phyloP scores from a whole-genome alignment of 2,797 vertebrate species.

The Acipenser ruthenus region DNA sequence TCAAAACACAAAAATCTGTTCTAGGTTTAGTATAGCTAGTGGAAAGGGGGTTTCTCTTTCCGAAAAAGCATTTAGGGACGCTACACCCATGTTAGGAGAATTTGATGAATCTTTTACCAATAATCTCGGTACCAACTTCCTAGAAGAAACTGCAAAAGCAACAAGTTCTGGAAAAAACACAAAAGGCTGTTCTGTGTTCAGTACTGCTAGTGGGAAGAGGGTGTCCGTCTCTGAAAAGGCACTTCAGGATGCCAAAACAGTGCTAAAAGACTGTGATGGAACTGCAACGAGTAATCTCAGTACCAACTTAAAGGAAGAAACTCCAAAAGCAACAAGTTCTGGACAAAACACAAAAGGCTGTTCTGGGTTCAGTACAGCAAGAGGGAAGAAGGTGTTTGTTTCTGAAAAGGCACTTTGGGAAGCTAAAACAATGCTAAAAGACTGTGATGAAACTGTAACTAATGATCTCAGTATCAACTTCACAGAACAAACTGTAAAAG shows the following conservation, averaged over 20 bases:
- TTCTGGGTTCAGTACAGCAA: constrained; percentile 59
- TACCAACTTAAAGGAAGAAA: too few relatives aligned
- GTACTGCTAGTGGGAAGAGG: constrained; percentile 64
- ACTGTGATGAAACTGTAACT: constrained; percentile 32
- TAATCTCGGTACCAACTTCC: not conserved
- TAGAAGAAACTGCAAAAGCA: not conserved
- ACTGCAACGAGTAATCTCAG: constrained; percentile 16
- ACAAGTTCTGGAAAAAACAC: too few relatives aligned
- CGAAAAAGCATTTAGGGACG: constrained; percentile 28
- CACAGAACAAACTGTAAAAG: too few relatives aligned
- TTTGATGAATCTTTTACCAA: constrained; percentile 8
- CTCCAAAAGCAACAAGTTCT: too few relatives aligned
- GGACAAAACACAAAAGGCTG: constrained; percentile 16
- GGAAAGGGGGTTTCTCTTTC: constrained; percentile 35
- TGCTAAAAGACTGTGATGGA: constrained; percentile 47
- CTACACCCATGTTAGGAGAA: constrained; percentile 12
- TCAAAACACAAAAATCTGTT: not conserved
- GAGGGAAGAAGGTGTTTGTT: constrained; percentile 49
- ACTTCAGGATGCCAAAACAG: constrained; percentile 58
- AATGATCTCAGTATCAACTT: too few relatives aligned
- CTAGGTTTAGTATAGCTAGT: constrained; percentile 17
- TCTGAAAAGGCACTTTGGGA: constrained; percentile 53
- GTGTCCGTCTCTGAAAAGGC: constrained; percentile 53
- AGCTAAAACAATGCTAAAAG: constrained; percentile 50
- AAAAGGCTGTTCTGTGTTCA: constrained; percentile 43